phyloP scores from a whole-genome alignment of 1,140 invertebrate genomes.

The Heliothis virescens region DNA sequence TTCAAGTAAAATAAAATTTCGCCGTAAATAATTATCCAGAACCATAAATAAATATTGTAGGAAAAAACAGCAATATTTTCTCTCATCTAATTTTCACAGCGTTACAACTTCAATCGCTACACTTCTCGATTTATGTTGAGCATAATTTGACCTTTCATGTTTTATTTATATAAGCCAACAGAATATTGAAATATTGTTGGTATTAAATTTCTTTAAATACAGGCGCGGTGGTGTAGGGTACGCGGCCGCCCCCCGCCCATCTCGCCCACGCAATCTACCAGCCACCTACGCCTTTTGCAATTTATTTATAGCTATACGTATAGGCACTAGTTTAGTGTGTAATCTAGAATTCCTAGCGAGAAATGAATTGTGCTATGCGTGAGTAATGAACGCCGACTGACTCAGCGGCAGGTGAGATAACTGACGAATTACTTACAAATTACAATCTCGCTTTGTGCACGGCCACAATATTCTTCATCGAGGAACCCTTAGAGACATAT shows the following conservation, averaged over 20 bases:
- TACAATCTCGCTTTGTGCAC: conserved; percentile 36
- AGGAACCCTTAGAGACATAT: conserved; percentile 5
- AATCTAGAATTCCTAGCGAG: conserved; percentile 51
- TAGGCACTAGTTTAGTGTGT: conserved; percentile 27
- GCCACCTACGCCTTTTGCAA: conserved; percentile 40
- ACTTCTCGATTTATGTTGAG: conserved; percentile 26
- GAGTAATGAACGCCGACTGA: conserved; percentile 53
- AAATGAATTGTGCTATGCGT: conserved; percentile 49
- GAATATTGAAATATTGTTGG: conserved; percentile 36
- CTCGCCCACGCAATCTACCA: conserved; percentile 28
- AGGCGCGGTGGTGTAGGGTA: conserved; percentile 32
- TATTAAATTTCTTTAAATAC: conserved; percentile 47
- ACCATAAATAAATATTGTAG: conserved; percentile 16
- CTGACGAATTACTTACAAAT: conserved; percentile 52
- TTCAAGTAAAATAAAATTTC: neutral
- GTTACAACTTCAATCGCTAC: conserved; percentile 23
- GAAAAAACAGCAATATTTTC: neutral
- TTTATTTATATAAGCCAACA: conserved; percentile 34
- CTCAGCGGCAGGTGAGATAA: conserved; percentile 46
- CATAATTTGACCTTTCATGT: conserved; percentile 42
- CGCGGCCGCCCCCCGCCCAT: neutral
- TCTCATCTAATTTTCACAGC: conserved; percentile 18
- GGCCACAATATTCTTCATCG: conserved; percentile 36
- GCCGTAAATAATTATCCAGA: neutral
- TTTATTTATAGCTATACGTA: conserved; percentile 31